Evolutionary conservation across 2,797 vertebrate species (phyloP).

Genomic region (Podarcis lilfordi): DNA sequence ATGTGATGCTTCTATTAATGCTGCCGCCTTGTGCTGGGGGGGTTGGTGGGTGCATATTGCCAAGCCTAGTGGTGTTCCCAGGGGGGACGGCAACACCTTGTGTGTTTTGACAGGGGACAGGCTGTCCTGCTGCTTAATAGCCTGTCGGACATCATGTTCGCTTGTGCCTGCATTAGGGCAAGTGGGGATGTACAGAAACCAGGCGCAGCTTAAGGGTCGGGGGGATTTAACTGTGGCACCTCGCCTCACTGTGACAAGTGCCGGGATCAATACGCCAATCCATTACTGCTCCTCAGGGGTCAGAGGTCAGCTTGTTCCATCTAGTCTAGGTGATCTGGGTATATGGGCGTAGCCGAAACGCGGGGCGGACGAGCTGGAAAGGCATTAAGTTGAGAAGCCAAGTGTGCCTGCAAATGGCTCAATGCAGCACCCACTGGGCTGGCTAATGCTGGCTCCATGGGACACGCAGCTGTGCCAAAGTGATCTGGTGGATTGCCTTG

Average conservation of each 20-base stretch:
- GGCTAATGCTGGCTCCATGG: not conserved
- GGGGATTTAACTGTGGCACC: conserved; percentile 45
- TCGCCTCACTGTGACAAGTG: not conserved
- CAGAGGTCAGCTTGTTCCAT: conserved; percentile 10
- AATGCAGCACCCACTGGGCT: not conserved
- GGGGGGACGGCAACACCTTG: conserved; percentile 65
- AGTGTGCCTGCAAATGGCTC: fast-evolving
- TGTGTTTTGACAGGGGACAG: conserved; percentile 73
- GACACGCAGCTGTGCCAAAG: fast-evolving
- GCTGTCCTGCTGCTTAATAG: conserved; percentile 63
- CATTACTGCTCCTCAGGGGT: conserved; percentile 58
- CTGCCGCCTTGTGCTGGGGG: not conserved
- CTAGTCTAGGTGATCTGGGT: fast-evolving
- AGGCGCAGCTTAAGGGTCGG: conserved; percentile 59
- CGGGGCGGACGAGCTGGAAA: not conserved
- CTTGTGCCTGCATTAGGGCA: conserved; percentile 58
- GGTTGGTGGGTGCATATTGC: not conserved
- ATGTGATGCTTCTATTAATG: not conserved
- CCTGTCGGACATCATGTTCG: conserved; percentile 60
- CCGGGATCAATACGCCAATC: conserved; percentile 74
- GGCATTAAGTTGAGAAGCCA: fast-evolving
- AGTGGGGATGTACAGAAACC: conserved; percentile 58
- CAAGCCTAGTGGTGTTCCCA: conserved; percentile 10
- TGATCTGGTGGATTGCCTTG: not conserved
- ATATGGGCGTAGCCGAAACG: not conserved